Evolutionary conservation across 2,113 vertebrate genomes (phyloP).

Genomic region (Pelecanus crispus): DNA sequence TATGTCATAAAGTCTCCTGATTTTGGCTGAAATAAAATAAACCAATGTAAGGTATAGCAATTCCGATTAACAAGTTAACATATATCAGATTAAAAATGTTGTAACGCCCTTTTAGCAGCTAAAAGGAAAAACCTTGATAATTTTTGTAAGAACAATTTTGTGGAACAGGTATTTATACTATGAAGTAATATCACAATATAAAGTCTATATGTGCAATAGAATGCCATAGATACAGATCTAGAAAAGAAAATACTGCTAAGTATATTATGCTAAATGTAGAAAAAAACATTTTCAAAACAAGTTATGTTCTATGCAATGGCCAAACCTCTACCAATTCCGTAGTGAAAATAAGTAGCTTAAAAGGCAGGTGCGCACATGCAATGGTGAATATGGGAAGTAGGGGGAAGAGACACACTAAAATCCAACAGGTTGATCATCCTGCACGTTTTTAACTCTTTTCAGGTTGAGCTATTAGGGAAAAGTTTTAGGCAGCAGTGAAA

Average conservation of each 20-base stretch:
- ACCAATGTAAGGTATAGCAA: neutral
- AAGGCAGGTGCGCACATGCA: neutral
- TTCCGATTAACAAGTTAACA: neutral
- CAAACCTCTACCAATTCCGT: neutral
- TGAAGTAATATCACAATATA: neutral
- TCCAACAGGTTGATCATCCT: neutral
- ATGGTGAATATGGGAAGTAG: accelerated
- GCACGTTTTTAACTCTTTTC: neutral
- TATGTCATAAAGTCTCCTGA: constrained; percentile 93
- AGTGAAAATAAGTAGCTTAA: neutral
- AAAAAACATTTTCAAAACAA: neutral
- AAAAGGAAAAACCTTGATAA: neutral
- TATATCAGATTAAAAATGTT: neutral
- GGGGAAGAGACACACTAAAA: neutral
- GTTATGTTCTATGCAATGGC: neutral
- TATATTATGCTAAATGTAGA: neutral
- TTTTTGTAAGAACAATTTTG: neutral
- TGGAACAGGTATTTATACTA: neutral
- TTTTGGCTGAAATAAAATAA: constrained; percentile 82
- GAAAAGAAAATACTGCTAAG: neutral
- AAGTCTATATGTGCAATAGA: neutral
- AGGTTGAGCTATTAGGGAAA: neutral
- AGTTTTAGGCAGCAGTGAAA: neutral
- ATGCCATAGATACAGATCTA: neutral
- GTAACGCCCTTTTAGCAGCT: neutral